phyloP scores from a whole-genome alignment of 2,113 vertebrate species.

The Oxyruncus cristatus region DNA sequence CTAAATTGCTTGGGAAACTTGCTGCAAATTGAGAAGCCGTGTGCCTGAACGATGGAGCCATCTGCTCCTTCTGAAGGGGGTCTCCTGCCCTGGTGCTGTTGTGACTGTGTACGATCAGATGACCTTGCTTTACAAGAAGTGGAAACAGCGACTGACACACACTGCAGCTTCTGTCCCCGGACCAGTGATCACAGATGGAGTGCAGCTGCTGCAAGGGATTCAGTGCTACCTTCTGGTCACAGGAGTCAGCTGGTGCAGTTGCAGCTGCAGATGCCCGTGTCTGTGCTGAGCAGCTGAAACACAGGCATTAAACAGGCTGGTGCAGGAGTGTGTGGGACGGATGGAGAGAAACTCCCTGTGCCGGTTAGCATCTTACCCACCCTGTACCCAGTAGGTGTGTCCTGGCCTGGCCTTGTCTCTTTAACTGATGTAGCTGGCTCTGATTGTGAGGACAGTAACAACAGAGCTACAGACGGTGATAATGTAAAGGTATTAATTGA shows the following conservation, averaged over 20 bases:
- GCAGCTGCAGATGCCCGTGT: constrained; percentile 25
- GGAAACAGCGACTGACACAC: neutral
- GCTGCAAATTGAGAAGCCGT: neutral
- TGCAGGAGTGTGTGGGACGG: neutral
- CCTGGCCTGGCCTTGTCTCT: neutral
- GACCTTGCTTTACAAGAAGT: constrained; percentile 12
- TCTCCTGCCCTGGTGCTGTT: neutral
- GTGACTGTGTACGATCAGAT: neutral
- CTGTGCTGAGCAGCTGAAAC: constrained; percentile 23
- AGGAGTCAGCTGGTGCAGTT: constrained; percentile 13
- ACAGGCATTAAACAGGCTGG: neutral
- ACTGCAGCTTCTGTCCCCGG: constrained; percentile 27
- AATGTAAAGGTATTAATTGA: neutral
- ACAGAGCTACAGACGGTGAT: neutral
- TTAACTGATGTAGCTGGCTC: neutral
- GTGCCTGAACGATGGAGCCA: neutral
- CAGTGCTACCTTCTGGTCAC: constrained; percentile 21
- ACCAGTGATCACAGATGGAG: constrained; percentile 17
- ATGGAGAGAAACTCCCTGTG: neutral
- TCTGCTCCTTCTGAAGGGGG: neutral
- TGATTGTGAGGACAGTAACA: neutral
- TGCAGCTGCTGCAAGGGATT: constrained; percentile 27
- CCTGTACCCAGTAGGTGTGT: neutral
- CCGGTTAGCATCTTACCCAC: neutral
- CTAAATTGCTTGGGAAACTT: neutral